Evolutionary conservation across 2,113 vertebrate species (phyloP), one percentile per base, ranked within the genome.

Genomic region (Eptesicus fuscus): DNA sequence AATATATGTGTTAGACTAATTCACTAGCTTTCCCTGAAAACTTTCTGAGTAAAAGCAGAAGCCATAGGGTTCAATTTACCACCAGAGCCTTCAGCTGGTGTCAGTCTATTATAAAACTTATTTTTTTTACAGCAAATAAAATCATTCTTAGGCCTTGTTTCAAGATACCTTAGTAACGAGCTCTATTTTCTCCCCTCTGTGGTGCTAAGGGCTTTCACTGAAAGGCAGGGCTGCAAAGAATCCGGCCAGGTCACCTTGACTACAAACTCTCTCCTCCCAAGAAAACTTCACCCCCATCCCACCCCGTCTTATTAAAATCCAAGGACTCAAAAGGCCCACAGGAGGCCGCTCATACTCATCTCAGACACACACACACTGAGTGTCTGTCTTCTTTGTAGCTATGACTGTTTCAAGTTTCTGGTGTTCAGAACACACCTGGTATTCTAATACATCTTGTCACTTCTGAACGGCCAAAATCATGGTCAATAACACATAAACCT

Each of bases 101-200:
- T 83, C n/a, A 35, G 12, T 51, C 89, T 95, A 51, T 87, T 96
- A 91, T 32, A 84, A 93, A 93, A 90, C 53, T 86, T 82, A 71
- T 86, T 92, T 91, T 70, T 94, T 47, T 93, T 22, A 88, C 30
- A 83, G 53, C 77, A 96, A 96, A 91, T 88, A 94, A 96, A 95
- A 96, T 92, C 92, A 97, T 96, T 97, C 97, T 93, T 96, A n/a
- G 86, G 93, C 56, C 92, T 74, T 96, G 90, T 90, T 95, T 96
- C 90, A 74, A 79, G 63, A 88, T 69, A 70, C 88, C 97, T 92
- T 97, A 96, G 96, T 95, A 97, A 97, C 97, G 88, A 85, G 95
- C 73, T 90, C 20, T 59, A 9, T 77, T 47, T n/a, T 79, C 23
- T 32, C 17, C 51, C 51, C 40, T 82, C 85, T n/a, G 2, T n/a